Base-by-base conservation (phyloP, 2,797 vertebrate species). In the Liparis tanakae region DNA sequence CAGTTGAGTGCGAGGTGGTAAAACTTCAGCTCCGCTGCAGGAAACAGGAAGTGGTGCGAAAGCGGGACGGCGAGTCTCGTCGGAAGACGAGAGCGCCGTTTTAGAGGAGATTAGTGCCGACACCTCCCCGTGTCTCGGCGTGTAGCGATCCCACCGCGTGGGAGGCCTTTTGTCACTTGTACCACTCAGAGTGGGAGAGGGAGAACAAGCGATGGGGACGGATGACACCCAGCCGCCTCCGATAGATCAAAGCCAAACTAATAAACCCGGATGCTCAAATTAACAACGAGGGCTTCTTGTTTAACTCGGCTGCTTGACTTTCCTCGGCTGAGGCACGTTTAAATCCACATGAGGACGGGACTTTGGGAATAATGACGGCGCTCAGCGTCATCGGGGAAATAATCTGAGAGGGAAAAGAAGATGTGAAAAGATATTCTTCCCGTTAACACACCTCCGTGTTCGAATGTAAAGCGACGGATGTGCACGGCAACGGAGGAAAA, bases 111-210 rank as follows among this genome's bases (percentile, higher is more conserved):
- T 94, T 93, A 94, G 88, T 80, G 88, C 88, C 91, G 94, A 94
- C 94, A 92, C 90, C 90, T 93, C 89, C 87, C 90, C 79, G 93
- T 88, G 92, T 92, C 90, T 92, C 90, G 78, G 88, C 88, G 79
- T 88, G 90, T 89, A 82, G 88, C 85, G 93, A 94, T 94, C 94
- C 92, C 91, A 93, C 88, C 79, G 91, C 91, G 93, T 93, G 93
- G 94, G 92, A 93, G 91, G 91, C 89, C 91, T 92, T 93, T 93
- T 93, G 93, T 94, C 93, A 91, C 91, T 89, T 90, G 90, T 88
- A 89, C 91, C 85, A 93, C 86, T 94, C 91, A 94, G 91, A 93
- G 90, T 87, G 87, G 85, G 89, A 90, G 85, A 88, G 80, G 82
- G 83, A 84, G 88, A 90, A 92, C 89, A 89, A 80, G 88, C 81